phyloP scores from a whole-genome alignment of 2,797 vertebrate species.

The Hirundo rustica region DNA sequence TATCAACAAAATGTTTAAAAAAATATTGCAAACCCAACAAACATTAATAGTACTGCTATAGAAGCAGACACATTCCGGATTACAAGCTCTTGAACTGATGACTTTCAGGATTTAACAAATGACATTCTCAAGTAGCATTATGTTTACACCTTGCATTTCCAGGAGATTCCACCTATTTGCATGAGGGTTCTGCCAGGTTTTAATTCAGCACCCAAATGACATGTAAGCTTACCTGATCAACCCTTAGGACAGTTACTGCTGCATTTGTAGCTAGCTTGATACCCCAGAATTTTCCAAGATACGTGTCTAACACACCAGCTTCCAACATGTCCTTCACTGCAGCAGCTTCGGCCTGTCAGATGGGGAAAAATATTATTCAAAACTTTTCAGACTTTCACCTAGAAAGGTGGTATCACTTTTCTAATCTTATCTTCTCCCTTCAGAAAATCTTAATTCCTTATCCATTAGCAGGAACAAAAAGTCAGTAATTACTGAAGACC shows the following conservation, averaged over 20 bases:
- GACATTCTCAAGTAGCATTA: neutral
- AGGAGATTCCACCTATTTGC: neutral
- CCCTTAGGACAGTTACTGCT: constrained; percentile 92
- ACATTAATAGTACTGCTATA: neutral
- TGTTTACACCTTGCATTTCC: neutral
- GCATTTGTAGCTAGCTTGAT: constrained; percentile 96
- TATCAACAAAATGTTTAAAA: neutral
- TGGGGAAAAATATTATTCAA: neutral
- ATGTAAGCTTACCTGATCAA: constrained; percentile 88
- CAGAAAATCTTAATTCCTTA: neutral
- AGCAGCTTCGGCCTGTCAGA: constrained; percentile 85
- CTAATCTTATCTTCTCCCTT: neutral
- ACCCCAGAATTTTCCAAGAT: constrained; percentile 93
- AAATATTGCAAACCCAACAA: neutral
- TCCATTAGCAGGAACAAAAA: neutral
- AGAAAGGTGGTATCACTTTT: neutral
- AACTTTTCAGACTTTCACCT: neutral
- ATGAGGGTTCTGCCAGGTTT: neutral
- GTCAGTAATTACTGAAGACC: neutral
- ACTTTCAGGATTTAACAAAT: neutral
- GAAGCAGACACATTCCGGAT: neutral
- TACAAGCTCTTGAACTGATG: neutral
- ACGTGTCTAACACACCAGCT: constrained; percentile 88
- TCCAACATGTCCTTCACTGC: constrained; percentile 92
- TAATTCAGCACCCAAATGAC: neutral